Base-by-base conservation (phyloP, 2,113 vertebrate genomes). In the Halcyon malimbica region DNA sequence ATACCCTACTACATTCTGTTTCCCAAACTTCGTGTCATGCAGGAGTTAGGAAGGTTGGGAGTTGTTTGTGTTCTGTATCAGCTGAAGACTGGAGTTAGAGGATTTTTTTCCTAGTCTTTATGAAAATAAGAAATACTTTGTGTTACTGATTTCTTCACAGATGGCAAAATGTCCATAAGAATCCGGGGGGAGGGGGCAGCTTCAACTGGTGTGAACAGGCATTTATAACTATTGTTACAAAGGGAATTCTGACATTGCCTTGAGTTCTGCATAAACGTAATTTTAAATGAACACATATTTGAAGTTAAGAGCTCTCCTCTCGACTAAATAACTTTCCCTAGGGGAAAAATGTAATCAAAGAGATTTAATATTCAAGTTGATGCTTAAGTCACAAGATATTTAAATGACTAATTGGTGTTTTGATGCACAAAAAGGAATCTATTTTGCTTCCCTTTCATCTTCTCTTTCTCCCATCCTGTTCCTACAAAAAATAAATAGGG, bases 321-420 rank as follows among this genome's bases (percentile, higher is more conserved):
- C 93, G 65, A 75, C 90, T 87, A 75, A 87, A 87, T 92, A 87
- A 84, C 53, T 96, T 97, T 96, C 93, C 83, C 88, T 63, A 78
- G 92, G 82, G 94, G 94, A 96, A 96, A 92, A 94, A 81, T 80
- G 94, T 71, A 96, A 92, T 96, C 96, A 95, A 88, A 93, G 74
- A 83, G 42, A 78, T 75, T 83, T 93, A 88, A 85, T 94, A 93
- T 83, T 93, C 78, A 90, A 78, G 39, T 60, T 46, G 19, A 46
- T 46, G 46, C 68, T 81, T 21, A 29, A 94, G 62, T 93, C 77
- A 80, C 67, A 91, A 85, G 95, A 28, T 90, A 86, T 69, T 94
- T 94, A 91, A 96, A 92, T 92, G 70, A 69, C 80, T 91, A 73
- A 92, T 94, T 82, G 73, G 54, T 95, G 78, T 91, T 92, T 94